Base-by-base conservation (phyloP, 2,797 vertebrate genomes). In the Betta splendens region DNA sequence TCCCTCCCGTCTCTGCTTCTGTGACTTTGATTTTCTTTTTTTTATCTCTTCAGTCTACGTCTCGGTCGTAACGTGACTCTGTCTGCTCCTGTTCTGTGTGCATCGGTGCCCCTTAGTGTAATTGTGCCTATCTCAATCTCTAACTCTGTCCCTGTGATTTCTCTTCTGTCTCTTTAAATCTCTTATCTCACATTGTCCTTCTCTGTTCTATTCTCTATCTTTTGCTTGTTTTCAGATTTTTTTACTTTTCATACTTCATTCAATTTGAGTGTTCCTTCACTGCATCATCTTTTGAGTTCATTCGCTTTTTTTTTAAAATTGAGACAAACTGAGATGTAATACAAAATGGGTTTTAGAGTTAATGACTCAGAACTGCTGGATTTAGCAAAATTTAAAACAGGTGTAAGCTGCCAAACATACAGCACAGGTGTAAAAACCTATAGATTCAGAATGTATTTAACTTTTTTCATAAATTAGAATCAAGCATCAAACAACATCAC, bases 11-110 rank as follows among this genome's bases (percentile, higher is more conserved):
- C 51, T 52, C 43, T 69, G 48, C 54, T 57, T 59, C 64, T 69
- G 48, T 72, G 37, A 16, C 67, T 64, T 84, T 76, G 87, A 42
- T 71, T 81, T 84, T 86, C 64, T 42, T 80, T 86, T 59, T 48
- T 23, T 36, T 59, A 48, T 23, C 37, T 53, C 31, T 32, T 21
- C 35, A 56, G 5, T 15, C 12, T 47, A 5, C 38, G 9, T 63
- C 35, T 72, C 22, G 46, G 16, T 49, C 40, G 35, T 29, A 38
- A 52, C 53, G 46, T 63, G 62, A 18, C 33, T 36, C 29, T 38
- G 20, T 7, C 16, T 38, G 9, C 53, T 32, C 15, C 40, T 62
- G 48, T 58, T 47, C 65, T 47, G 22, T 64, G 28, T 72, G 45
- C 21, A 48, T 70, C 53, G 45, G 33, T 64, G 43, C 2, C 28